Evolutionary conservation across 2,888 invertebrate species (phyloP).

Genomic region (Drosophila seclusa): DNA sequence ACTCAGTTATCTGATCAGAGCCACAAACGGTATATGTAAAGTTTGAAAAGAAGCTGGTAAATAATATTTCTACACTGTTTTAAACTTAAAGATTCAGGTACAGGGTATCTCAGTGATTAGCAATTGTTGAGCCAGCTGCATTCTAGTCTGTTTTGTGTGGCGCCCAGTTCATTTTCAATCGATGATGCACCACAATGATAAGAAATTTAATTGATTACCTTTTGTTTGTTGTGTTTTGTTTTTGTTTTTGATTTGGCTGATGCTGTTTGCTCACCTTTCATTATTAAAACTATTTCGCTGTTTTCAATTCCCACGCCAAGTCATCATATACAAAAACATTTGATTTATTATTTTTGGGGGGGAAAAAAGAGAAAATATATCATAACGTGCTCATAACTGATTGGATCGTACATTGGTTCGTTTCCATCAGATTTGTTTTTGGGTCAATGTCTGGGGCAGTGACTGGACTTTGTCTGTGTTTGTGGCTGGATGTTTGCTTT

Average conservation of each 20-base stretch:
- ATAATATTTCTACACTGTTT: not conserved
- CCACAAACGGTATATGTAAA: not conserved
- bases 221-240: slow-evolving; percentile 58
- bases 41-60: not conserved
- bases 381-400: slow-evolving; percentile 57
- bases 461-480: slow-evolving; percentile 39
- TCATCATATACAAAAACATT: slow-evolving; percentile 55
- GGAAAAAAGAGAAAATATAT: slow-evolving; percentile 64
- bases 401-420: slow-evolving; percentile 53
- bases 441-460: slow-evolving; percentile 63
- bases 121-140: slow-evolving; percentile 10
- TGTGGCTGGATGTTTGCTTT: slow-evolving; percentile 12
- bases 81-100: not conserved
- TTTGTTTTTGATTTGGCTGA: slow-evolving; percentile 28
- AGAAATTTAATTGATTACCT: slow-evolving; percentile 78
- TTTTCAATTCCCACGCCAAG: slow-evolving; percentile 76
- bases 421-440: slow-evolving; percentile 39
- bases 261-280: slow-evolving; percentile 54
- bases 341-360: slow-evolving; percentile 53
- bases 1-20: not conserved
- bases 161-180: slow-evolving; percentile 53
- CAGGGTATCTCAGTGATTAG: slow-evolving; percentile 22
- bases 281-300: slow-evolving; percentile 73
- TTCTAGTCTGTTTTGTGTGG: slow-evolving; percentile 30
- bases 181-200: slow-evolving; percentile 78